Conservation (phyloP, 2,888 invertebrate species). For the Microplitis deprimator region DNA sequence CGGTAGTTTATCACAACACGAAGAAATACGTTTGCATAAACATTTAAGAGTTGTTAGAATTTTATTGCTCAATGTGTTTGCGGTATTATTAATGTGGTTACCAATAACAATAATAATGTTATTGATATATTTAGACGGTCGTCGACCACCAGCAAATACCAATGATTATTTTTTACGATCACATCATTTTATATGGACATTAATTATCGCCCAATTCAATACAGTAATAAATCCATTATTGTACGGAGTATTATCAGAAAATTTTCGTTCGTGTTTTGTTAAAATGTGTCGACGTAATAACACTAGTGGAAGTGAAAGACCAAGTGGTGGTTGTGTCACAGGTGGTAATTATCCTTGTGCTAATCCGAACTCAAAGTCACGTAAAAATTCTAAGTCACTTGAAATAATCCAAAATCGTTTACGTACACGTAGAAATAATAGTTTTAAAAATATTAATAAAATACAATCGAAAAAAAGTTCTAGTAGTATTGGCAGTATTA, state of each 20-base stretch:
- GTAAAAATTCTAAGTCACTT: slow-evolving; percentile 54
- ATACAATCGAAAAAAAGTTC: slow-evolving; percentile 62
- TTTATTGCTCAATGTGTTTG: slow-evolving; percentile 73
- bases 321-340: slow-evolving; percentile 48
- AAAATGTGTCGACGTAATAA: slow-evolving; percentile 67
- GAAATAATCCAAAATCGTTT: slow-evolving; percentile 61
- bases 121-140: slow-evolving; percentile 74
- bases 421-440: slow-evolving; percentile 54
- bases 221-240: slow-evolving; percentile 75
- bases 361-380: slow-evolving; percentile 35
- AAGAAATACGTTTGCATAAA: slow-evolving; percentile 73
- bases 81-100: slow-evolving; percentile 76
- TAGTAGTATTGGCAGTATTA: slow-evolving; percentile 65
- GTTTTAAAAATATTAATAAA: slow-evolving; percentile 50
- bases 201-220: slow-evolving; percentile 73
- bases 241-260: slow-evolving; percentile 75
- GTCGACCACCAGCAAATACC: slow-evolving; percentile 72
- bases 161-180: slow-evolving; percentile 72
- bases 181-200: slow-evolving; percentile 73
- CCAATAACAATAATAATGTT: slow-evolving; percentile 74
- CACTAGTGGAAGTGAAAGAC: slow-evolving; percentile 50
- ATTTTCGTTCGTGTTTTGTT: slow-evolving; percentile 72
- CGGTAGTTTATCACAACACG: slow-evolving; percentile 72
- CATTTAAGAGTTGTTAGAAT: slow-evolving; percentile 74
- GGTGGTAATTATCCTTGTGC: slow-evolving; percentile 41